These are phyloP conservation scores for Brevimyrus niger DNA, from an alignment of 2,113 vertebrate genomes.

Conservation along the genomic window DNA sequence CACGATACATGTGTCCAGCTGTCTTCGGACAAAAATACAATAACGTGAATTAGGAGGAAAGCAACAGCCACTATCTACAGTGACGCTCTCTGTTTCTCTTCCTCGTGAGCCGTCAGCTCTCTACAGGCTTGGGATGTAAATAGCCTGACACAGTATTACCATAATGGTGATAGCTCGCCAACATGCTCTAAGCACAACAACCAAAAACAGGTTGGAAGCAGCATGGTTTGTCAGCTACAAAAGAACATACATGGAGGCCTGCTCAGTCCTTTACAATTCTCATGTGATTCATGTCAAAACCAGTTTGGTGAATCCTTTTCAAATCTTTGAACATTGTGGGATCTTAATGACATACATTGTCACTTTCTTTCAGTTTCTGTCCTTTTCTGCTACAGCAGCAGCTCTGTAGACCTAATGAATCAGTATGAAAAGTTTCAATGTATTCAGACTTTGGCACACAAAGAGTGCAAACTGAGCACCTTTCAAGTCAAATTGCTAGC, in stretches of 20 bases:
- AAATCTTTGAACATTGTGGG: neutral
- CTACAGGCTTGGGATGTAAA: neutral
- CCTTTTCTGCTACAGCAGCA: neutral
- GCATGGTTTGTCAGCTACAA: neutral
- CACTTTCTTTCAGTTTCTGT: neutral
- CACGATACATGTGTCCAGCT: neutral
- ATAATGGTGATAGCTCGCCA: neutral
- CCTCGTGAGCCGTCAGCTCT: neutral
- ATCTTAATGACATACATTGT: neutral
- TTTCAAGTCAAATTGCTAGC: neutral
- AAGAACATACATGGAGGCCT: neutral
- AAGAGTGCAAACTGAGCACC: neutral
- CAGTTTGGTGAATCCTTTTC: neutral
- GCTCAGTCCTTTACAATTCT: neutral
- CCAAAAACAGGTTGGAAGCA: neutral
- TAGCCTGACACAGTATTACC: neutral
- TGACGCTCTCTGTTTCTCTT: neutral
- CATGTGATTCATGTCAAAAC: neutral
- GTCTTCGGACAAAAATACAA: neutral
- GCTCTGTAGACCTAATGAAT: neutral
- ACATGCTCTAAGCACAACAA: neutral
- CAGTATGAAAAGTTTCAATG: neutral
- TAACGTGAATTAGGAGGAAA: neutral
- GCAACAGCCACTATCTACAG: neutral
- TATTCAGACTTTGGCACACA: neutral